Base-by-base conservation (phyloP, 2,888 invertebrate genomes). In the Hypselothyrea guttata region DNA sequence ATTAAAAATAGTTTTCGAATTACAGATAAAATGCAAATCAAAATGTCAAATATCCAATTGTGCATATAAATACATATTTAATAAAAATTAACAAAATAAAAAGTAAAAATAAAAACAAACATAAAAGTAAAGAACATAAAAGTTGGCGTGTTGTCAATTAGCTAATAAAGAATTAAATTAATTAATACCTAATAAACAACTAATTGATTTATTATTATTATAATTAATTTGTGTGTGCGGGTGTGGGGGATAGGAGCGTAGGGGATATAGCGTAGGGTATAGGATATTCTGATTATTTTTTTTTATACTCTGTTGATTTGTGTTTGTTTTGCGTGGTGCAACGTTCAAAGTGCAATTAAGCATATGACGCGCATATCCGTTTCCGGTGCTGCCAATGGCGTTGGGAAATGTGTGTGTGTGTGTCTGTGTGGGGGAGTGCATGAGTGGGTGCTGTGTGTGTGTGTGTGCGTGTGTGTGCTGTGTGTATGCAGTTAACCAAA, bases 361-460 rank as follows among this genome's bases (percentile, higher is more conserved):
- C 63, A 58, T 72, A 58, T 72, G 72, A 66, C 57, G 77, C 65
- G 70, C 63, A 84, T 73, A 79, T 82, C 83, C 85, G 83, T 83
- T 83, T 82, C 83, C 81, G 84, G 74, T 59, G 73, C 64, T 51
- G 58, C 51, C 51, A 22, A 61, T 61, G 72, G 67, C 69, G 67
- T 61, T 65, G 56, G 22, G 40, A 30, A 8, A 28, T 37, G 55
- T 52, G 54, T 54, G 52, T 22, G 55, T 37, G 56, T 38, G 27
- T n/a, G 30, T 46, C 55, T 55, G 28, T 47, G 48, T 51, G 62
- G 40, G 27, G 44, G 48, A 56, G 58, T 54, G 47, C 34, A n/a
- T 63, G 27, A 16, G 45, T 33, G 34, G 57, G 13, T 37, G 33
- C 47, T 57, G 34, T 66, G 55, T 54, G 51, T 16, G 34, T 53